Base-by-base conservation (phyloP, 2,113 vertebrate genomes). In the Galbula dea region DNA sequence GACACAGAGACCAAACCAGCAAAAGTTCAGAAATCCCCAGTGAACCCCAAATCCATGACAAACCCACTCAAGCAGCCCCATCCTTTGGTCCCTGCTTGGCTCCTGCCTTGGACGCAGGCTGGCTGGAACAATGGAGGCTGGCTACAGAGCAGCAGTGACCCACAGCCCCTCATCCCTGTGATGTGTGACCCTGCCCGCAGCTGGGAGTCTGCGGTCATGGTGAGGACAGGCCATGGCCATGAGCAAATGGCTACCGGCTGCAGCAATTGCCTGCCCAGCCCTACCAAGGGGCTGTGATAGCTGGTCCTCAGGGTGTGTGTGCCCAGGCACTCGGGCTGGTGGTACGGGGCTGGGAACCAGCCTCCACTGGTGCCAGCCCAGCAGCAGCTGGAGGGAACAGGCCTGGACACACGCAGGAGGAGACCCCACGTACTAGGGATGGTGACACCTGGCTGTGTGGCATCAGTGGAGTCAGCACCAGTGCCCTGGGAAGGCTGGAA, bases 101-200 rank as follows among this genome's bases (percentile, higher is more conserved):
- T 68, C 37, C 51, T 61, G 59, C 58, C n/a, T 18, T 24, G 8
- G 59, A 36, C 52, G 45, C 1, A 12, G 48, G 55, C 46, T 76
- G 71, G 26, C 17, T 1, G 0, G 11, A 57, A n/a, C n/a, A n/a
- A n/a, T 59, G 45, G 1, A 12, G 46, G 55, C 46, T 76, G 71
- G 24, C 16, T 1, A 5, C 27, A 46, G 34, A 30, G 29, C 57
- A 71, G 29, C 30, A 20, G 41, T 3, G 21, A 63, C 51, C 54
- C 2, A 1, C 2, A 1, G 22, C 26, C 11, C 48, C 41, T 16
- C 3, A 1, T n/a, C n/a, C 37, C 32, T 3, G 5, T 1, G 9
- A 21, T 1, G 3, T 2, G 13, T 12, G 12, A n/a, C n/a, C n/a
- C n/a, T n/a, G n/a, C n/a, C n/a, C n/a, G n/a, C n/a, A n/a, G n/a